Conservation (phyloP, 1,140 invertebrate genomes). For the Philotrypesis tridentata region DNA sequence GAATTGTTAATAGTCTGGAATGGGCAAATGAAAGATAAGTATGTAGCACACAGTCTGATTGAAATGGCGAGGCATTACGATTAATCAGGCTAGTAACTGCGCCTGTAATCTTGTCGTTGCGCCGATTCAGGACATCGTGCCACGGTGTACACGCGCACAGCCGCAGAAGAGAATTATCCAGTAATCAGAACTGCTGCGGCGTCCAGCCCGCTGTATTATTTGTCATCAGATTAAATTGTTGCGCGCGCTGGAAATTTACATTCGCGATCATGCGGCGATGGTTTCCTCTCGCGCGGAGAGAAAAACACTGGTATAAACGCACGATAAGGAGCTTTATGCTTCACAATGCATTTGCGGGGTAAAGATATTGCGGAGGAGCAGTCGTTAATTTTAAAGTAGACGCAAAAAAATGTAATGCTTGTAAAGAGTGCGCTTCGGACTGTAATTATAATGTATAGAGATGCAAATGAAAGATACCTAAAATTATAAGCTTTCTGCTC, state of each 20-base stretch:
- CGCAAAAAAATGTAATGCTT: no score
- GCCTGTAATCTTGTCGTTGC: conserved; percentile 21
- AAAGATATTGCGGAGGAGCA: no score
- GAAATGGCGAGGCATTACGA: conserved; percentile 1
- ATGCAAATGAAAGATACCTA: no score
- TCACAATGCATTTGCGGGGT: no score
- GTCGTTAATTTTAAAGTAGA: no score
- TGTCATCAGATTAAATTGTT: background rate
- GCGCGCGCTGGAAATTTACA: background rate
- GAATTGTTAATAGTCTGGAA: conserved; percentile 13
- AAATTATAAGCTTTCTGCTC: no score
- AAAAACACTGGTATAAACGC: no score
- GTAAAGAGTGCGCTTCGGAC: no score
- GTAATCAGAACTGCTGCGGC: background rate
- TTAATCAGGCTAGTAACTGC: conserved; percentile 13
- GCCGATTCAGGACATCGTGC: background rate
- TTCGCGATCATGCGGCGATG: background rate
- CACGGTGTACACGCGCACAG: no score
- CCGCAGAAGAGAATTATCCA: background rate
- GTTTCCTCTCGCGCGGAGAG: background rate
- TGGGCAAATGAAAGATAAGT: background rate
- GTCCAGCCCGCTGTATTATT: background rate
- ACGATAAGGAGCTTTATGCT: no score
- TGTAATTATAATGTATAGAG: no score
- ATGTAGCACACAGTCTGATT: background rate